Percentiles rank a stretch among this genome's conserved stretches.
Conservation (phyloP, 2,888 invertebrate species). For the Seladonia tumulorum region DNA sequence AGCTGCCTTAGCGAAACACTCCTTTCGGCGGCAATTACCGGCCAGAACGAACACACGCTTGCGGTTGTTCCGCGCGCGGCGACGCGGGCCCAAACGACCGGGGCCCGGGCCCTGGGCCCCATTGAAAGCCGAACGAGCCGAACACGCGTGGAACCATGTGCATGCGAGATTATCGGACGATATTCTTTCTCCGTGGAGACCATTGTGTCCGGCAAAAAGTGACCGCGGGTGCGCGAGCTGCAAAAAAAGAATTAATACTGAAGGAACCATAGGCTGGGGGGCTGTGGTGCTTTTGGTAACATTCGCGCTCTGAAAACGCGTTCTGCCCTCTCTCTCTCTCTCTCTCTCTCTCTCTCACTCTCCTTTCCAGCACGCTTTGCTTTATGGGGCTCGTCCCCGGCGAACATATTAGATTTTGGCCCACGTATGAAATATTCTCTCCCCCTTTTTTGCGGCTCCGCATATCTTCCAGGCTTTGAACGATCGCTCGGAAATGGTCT, state of each 20-base stretch:
- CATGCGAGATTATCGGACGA: slow-evolving; percentile 60
- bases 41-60: slow-evolving; percentile 34
- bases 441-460: too few relatives aligned
- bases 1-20: slow-evolving; percentile 38
- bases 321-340: neutral
- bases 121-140: slow-evolving; percentile 50
- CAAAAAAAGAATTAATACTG: slow-evolving; percentile 55
- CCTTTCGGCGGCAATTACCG: slow-evolving; percentile 55
- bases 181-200: slow-evolving; percentile 48
- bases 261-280: neutral
- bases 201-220: slow-evolving; percentile 56
- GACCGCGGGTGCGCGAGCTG: slow-evolving; percentile 36
- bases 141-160: slow-evolving; percentile 54
- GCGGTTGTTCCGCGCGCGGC: slow-evolving; percentile 41
- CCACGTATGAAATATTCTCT: neutral
- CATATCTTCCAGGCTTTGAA: too few relatives aligned
- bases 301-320: slow-evolving; percentile 18
- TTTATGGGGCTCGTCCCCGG: neutral
- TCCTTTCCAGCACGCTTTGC: neutral
- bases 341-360: too few relatives aligned
- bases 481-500: too few relatives aligned
- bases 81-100: slow-evolving; percentile 32
- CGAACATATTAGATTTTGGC: neutral
- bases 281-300: slow-evolving; percentile 12
- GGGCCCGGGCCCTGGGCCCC: slow-evolving; percentile 7